Conservation (phyloP, 2,888 invertebrate genomes). For the Hedya salicella region DNA sequence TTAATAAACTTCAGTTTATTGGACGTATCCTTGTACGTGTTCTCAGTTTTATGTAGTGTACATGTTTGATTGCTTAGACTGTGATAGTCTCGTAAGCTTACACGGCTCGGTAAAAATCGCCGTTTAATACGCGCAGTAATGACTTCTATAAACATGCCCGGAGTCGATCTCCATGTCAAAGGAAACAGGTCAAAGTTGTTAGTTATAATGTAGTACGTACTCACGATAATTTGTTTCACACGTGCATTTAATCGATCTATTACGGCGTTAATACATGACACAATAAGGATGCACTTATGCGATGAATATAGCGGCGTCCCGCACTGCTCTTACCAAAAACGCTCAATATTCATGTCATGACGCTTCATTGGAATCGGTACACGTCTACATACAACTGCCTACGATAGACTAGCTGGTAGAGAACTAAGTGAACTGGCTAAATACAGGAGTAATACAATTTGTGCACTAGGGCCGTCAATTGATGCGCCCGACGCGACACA, state of each 20-base stretch:
- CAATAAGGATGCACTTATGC: background rate
- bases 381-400: background rate
- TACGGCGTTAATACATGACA: background rate
- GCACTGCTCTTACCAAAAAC: background rate
- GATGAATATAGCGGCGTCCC: background rate
- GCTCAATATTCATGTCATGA: background rate
- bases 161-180: background rate
- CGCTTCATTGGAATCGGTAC: background rate
- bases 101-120: constrained; percentile 5
- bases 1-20: constrained; percentile 7
- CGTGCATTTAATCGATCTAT: background rate
- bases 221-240: background rate
- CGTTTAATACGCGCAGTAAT: background rate
- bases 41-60: constrained; percentile 12
- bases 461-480: constrained; percentile 13
- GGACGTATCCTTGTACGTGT: constrained; percentile 23
- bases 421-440: background rate
- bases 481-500: background rate
- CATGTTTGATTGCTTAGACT: constrained; percentile 11
- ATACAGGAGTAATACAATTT: constrained; percentile 18
- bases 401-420: background rate
- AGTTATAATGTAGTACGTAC: background rate
- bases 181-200: constrained; percentile 3
- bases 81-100: background rate
- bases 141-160: constrained; percentile 8